These are phyloP conservation scores for Callocephalon fimbriatum DNA, from an alignment of 2,113 vertebrate genomes.

Conservation along the genomic window DNA sequence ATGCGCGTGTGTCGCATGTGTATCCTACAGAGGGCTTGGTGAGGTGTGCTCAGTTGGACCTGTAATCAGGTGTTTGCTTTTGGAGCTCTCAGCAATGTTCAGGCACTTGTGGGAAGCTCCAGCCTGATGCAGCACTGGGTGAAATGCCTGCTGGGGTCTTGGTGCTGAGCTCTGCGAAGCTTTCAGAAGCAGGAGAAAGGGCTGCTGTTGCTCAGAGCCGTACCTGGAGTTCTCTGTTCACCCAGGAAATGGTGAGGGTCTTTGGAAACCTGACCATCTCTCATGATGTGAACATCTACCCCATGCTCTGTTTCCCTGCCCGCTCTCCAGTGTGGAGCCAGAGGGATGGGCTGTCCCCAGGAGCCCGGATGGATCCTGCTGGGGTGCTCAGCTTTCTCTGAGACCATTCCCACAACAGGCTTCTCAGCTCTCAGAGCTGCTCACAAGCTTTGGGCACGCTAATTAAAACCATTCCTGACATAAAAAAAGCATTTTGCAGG, in stretches of 20 bases:
- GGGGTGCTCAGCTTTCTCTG: not conserved
- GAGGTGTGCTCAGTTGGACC: not conserved
- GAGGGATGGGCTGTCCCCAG: not conserved
- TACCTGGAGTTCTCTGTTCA: not conserved
- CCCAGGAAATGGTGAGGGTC: not conserved
- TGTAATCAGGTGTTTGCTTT: accelerated
- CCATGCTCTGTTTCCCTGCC: not conserved
- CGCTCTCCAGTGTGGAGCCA: accelerated
- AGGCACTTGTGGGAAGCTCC: not conserved
- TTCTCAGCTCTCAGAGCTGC: not conserved
- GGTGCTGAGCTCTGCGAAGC: not conserved
- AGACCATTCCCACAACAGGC: not conserved
- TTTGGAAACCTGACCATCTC: not conserved
- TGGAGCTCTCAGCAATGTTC: not conserved
- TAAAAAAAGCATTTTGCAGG: not conserved
- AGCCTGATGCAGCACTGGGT: not conserved
- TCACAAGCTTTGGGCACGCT: accelerated
- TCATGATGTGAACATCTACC: not conserved
- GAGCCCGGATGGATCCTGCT: not conserved
- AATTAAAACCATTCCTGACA: slow-evolving; percentile 52
- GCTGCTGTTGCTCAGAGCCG: not conserved
- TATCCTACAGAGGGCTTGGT: not conserved
- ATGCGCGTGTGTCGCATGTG: accelerated
- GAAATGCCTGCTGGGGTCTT: not conserved
- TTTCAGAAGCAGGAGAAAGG: not conserved